Base-by-base conservation (phyloP, 2,797 vertebrate genomes). In the Alauda arvensis region DNA sequence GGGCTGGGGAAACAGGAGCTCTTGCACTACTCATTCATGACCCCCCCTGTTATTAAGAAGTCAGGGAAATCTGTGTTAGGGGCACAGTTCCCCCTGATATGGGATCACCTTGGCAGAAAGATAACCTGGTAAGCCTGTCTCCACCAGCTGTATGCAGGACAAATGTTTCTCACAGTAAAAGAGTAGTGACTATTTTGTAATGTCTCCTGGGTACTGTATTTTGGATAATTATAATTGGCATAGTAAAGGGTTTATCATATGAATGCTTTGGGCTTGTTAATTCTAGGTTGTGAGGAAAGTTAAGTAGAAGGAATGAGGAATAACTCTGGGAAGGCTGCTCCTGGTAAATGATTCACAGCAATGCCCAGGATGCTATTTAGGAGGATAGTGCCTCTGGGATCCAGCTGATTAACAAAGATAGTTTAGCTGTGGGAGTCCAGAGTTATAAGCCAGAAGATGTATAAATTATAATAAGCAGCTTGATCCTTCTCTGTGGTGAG, bases 401-500 rank as follows among this genome's bases (percentile, higher is more conserved):
- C 52, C 70, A 72, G 63, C 46, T 90, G 83, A 77, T 77, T 92
- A 92, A 83, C 82, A 83, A 90, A 91, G 77, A 89, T 82, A 51
- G 70, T 85, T 91, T 83, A 82, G 88, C 82, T 87, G 53, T 77
- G 55, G 51, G 80, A 94, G 70, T 52, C 77, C 77, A 76, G 45
- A 87, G 52, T 26, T 56, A 75, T 63, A 88, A 91, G 63, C 55
- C 62, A 87, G 70, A 75, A 75, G 70, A 77, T 24, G 14, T 72
- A 59, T 83, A 46, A 90, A 57, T 48, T 59, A 57, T 67, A 45
- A 46, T 82, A 88, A 88, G n/a, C n/a, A 84, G 55, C 51, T 86
- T 82, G 69, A 33, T 67, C 24, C 66, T 45, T 33, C 14, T 70
- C 49, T 62, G 48, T n/a, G 61, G 21, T 72, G 37, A 66, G 40